These are phyloP conservation scores for Cossypha heuglini DNA, from an alignment of 2,797 vertebrate genomes.

Conservation along the genomic window DNA sequence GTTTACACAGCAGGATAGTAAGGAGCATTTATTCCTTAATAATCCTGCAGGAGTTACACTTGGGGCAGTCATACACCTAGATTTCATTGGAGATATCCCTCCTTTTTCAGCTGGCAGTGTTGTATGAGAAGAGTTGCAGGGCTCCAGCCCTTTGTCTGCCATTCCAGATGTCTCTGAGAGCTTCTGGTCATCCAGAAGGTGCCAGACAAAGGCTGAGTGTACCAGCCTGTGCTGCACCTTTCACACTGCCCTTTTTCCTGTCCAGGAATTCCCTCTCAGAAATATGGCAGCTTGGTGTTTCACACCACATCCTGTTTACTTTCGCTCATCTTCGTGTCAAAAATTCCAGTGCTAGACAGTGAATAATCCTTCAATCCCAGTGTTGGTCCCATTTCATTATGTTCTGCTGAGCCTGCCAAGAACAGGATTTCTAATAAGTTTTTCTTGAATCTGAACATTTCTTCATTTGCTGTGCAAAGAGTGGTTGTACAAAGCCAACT, in stretches of 20 bases:
- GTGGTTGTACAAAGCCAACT: background rate
- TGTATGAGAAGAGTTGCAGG: background rate
- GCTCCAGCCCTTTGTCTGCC: background rate
- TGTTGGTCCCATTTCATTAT: background rate
- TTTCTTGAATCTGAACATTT: background rate
- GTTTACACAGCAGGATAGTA: constrained; percentile 12
- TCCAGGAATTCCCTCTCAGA: constrained; percentile 57
- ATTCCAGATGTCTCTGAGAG: background rate
- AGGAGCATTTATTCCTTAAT: constrained; percentile 21
- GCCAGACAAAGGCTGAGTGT: background rate
- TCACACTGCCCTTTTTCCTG: background rate
- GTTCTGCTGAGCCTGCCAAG: background rate
- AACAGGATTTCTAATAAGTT: background rate
- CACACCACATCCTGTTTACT: constrained; percentile 65
- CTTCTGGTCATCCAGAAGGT: background rate
- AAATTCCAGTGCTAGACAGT: constrained; percentile 43
- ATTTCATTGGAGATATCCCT: background rate
- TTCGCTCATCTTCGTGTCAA: constrained; percentile 32
- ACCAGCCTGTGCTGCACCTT: background rate
- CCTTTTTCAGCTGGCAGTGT: background rate
- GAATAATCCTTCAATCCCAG: constrained; percentile 12
- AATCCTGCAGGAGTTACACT: background rate
- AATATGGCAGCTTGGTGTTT: constrained; percentile 9
- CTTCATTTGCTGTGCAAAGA: background rate
- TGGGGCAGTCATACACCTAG: background rate